phyloP scores from a whole-genome alignment of 1,140 invertebrate genomes.

The Brachionus sp. region DNA sequence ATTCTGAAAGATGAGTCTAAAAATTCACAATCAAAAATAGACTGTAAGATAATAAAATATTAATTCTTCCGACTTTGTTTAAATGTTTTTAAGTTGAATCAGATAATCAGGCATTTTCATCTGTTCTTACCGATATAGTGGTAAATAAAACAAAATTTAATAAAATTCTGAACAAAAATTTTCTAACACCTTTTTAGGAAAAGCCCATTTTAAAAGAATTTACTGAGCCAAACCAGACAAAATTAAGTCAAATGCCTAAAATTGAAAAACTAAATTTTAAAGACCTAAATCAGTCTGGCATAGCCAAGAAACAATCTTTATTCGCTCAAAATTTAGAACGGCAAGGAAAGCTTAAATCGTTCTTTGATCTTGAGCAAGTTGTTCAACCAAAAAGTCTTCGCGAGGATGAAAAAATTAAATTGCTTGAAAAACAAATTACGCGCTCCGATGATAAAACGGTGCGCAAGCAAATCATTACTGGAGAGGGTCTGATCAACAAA shows the following conservation, averaged over 20 bases:
- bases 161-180: not conserved
- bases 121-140: not conserved
- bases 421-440: slow-evolving; percentile 51
- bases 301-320: not conserved
- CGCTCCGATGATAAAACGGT: slow-evolving; percentile 50
- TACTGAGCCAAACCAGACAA: not conserved
- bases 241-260: not conserved
- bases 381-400: not conserved
- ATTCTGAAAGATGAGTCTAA: not conserved
- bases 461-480: slow-evolving; percentile 19
- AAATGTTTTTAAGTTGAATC: slow-evolving; percentile 47
- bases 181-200: not conserved
- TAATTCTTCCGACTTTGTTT: slow-evolving; percentile 47
- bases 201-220: slow-evolving; percentile 10
- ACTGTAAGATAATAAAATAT: slow-evolving; percentile 49
- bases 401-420: not conserved
- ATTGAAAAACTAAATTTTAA: slow-evolving; percentile 21
- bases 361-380: not conserved
- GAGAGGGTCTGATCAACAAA: slow-evolving; percentile 21
- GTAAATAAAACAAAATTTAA: not conserved
- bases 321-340: slow-evolving; percentile 42
- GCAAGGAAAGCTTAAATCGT: slow-evolving; percentile 19
- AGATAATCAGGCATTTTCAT: slow-evolving; percentile 47
- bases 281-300: not conserved
- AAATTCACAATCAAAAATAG: slow-evolving; percentile 46